A percentile compares a stretch with the other conserved stretches of the same genome.
phyloP scores from a whole-genome alignment of 1,140 invertebrate genomes.

The Hirudo medicinalis region DNA sequence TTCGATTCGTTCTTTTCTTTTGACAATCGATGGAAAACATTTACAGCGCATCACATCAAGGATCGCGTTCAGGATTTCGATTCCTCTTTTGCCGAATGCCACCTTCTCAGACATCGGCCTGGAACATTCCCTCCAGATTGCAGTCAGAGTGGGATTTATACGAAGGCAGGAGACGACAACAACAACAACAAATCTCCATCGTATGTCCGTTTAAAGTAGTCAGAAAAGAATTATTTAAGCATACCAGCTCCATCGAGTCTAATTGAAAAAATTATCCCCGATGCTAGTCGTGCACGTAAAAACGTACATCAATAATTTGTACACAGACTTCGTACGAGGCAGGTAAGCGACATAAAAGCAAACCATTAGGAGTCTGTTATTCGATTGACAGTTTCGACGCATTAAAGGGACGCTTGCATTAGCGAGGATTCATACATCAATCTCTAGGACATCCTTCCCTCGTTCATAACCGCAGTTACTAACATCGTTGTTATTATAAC shows the following conservation, averaged over 20 bases:
- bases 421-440: neutral
- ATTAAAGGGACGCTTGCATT: conserved; percentile 9
- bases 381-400: conserved; percentile 10
- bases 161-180: neutral
- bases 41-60: too few species aligned
- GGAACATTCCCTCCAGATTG: too few species aligned
- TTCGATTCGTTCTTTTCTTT: too few species aligned
- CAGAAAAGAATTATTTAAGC: conserved; percentile 2
- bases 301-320: too few species aligned
- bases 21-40: too few species aligned
- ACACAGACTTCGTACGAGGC: conserved; percentile 8
- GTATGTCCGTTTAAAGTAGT: neutral
- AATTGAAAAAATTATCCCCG: too few species aligned
- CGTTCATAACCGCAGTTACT: conserved; percentile 4
- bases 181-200: neutral
- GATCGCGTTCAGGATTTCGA: too few species aligned
- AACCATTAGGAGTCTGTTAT: conserved; percentile 11
- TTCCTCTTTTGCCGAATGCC: too few species aligned
- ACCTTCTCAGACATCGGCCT: too few species aligned
- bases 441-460: conserved; percentile 7
- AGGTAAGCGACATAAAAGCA: conserved; percentile 2
- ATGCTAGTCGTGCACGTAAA: too few species aligned
- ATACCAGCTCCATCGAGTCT: neutral
- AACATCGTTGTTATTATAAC: neutral
- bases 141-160: too few species aligned